These are phyloP conservation scores for Argopecten irradians DNA, from an alignment of 1,140 invertebrate genomes.

Conservation along the genomic window DNA sequence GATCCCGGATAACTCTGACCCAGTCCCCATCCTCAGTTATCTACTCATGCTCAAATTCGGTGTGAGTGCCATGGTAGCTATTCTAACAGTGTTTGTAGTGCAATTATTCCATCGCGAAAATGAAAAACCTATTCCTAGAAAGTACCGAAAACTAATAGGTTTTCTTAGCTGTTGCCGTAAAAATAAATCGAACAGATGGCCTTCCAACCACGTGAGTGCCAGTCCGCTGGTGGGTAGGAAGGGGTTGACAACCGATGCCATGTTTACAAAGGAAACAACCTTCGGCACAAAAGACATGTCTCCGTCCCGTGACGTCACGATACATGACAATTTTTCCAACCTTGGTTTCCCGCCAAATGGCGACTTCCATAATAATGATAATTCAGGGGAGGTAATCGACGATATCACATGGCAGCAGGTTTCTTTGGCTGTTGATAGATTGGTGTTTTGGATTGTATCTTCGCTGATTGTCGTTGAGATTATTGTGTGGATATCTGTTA, in stretches of 20 bases:
- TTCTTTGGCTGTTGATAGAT: neutral
- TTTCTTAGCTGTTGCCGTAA: neutral
- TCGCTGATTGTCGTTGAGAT: neutral
- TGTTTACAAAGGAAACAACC: neutral
- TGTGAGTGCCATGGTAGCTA: conserved; percentile 27
- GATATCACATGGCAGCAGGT: neutral
- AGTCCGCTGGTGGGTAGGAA: neutral
- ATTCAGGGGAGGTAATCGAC: neutral
- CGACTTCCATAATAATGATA: neutral
- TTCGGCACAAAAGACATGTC: neutral
- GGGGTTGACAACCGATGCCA: neutral
- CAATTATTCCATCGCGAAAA: neutral
- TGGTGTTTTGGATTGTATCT: neutral
- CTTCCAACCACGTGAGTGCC: neutral
- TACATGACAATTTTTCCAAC: neutral
- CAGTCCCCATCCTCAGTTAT: conserved; percentile 30
- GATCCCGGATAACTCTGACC: conserved; percentile 36
- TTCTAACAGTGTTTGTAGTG: conserved; percentile 27
- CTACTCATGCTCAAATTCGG: conserved; percentile 26
- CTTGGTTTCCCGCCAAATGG: neutral
- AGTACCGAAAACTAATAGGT: neutral
- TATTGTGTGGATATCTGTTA: neutral
- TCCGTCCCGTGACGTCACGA: neutral
- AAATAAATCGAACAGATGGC: neutral
- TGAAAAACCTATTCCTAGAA: neutral